These are phyloP conservation scores for Botia almorhae DNA, from an alignment of 2,797 vertebrate species.

Conservation along the genomic window DNA sequence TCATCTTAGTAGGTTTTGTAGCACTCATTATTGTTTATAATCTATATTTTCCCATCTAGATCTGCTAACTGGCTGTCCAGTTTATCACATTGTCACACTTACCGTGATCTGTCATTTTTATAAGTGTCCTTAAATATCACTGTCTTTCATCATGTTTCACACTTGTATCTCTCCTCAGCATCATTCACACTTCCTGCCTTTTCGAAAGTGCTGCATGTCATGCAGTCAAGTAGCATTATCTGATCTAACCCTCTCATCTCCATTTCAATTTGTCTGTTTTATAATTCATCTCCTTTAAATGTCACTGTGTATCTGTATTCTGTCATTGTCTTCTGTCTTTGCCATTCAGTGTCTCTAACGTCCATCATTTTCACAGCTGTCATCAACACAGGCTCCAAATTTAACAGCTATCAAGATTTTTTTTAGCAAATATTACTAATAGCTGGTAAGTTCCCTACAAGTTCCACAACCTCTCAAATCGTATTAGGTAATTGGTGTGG, in stretches of 20 bases:
- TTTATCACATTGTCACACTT: not conserved
- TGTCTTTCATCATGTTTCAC: constrained; percentile 14
- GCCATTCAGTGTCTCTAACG: constrained; percentile 41
- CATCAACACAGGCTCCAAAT: constrained; percentile 42
- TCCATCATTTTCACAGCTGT: constrained; percentile 46
- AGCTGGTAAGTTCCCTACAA: constrained; percentile 48
- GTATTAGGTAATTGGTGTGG: constrained; percentile 2
- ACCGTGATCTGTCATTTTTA: not conserved
- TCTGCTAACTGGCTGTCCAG: not conserved
- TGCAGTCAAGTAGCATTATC: not conserved
- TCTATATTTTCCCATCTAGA: not conserved
- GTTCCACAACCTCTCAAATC: not conserved
- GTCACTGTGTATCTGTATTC: constrained; percentile 2
- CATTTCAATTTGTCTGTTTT: not conserved
- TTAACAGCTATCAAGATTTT: constrained; percentile 48
- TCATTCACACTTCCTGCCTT: constrained; percentile 7
- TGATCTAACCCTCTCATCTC: not conserved
- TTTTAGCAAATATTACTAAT: constrained; percentile 53
- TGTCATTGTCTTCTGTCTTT: constrained; percentile 18
- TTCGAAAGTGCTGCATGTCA: constrained; percentile 9
- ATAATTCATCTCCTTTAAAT: not conserved
- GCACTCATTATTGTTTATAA: not conserved
- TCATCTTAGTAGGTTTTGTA: not conserved
- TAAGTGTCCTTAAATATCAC: not conserved
- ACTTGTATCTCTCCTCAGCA: constrained; percentile 7